A percentile compares a stretch with the other conserved stretches of the same genome.
Conservation (phyloP, 2,797 vertebrate species). For the Urosaurus nigricauda region DNA sequence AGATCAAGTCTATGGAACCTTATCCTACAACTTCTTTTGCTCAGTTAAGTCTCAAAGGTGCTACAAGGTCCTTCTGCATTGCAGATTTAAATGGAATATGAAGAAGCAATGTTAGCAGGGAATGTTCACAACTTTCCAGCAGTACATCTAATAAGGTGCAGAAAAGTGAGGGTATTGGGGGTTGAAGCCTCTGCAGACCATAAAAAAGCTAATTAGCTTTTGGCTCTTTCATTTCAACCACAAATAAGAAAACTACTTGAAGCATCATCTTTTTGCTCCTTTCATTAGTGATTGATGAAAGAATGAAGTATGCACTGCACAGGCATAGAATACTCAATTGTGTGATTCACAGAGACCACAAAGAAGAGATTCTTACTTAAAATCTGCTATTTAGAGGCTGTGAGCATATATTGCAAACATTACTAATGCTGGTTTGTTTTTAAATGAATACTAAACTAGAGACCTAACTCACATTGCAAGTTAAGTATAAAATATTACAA, state of each 20-base stretch:
- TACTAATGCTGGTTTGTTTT: not conserved
- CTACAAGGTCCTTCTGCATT: too few species aligned
- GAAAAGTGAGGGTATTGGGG: not conserved
- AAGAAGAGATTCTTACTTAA: not conserved
- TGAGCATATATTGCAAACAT: constrained; percentile 1
- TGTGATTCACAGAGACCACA: too few species aligned
- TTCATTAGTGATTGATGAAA: not conserved
- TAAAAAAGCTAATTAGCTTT: not conserved
- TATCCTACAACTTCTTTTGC: too few species aligned
- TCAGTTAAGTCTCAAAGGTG: too few species aligned
- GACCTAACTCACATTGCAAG: too few species aligned
- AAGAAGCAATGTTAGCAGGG: not conserved
- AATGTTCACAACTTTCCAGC: not conserved
- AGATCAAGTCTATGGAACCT: too few species aligned
- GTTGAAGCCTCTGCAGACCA: not conserved
- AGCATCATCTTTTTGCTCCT: not conserved
- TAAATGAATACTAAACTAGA: not conserved
- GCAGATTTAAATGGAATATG: not conserved
- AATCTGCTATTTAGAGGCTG: constrained; percentile 8
- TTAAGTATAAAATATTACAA: too few species aligned
- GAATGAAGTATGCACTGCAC: not conserved
- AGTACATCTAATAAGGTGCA: constrained; percentile 1
- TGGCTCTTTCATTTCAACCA: constrained; percentile 12
- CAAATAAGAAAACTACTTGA: not conserved
- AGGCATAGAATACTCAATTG: too few species aligned